Evolutionary conservation across 2,113 vertebrate species (phyloP), one percentile per base, ranked within the genome.

Genomic region (Barbus barbus): DNA sequence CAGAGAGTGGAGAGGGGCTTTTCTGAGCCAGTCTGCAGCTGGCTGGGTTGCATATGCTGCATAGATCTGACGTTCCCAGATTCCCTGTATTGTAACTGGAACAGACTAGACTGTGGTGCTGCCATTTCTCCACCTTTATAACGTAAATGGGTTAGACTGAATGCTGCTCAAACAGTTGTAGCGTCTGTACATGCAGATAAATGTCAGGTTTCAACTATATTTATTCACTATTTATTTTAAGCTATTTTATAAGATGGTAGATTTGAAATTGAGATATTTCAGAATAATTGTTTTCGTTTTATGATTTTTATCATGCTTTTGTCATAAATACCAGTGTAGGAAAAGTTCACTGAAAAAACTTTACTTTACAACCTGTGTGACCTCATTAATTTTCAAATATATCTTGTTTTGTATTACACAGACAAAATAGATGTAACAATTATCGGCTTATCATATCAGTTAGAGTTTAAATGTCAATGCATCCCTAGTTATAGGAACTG

Each of bases 11-110:
- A 5, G 79, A 71, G 24, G 31, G 61, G 44, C 41, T 81, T 80
- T 80, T 80, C 26, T 80, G 26, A 48, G 61, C 60, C 26, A 4
- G 60, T 80, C 60, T 80, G 28, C 41, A 65, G 78, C 78, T 67
- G 60, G 36, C 56, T 78, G 36, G 56, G 77, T 61, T 8, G 77
- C 24, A 36, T 63, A 24, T 22, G 22, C 31, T 38, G 6, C 31
- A 44, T 24, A 61, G n/a, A 65, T 81, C 24, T 48, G 46, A 28
- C 14, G 2, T 46, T 65, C 13, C 56, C 36, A 61, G n/a, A 41
- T 44, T 46, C n/a, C 41, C 26, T 46, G 24, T 80, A 44, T 79
- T 63, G 33, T 63, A 61, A 56, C 51, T 56, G 18, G n/a, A 63
- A 13, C 53, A 60, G 31, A 41, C 3, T 22, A 2, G 22, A 41